phyloP scores from a whole-genome alignment of 23 tunicate species.

The Halocynthia roretzi region DNA sequence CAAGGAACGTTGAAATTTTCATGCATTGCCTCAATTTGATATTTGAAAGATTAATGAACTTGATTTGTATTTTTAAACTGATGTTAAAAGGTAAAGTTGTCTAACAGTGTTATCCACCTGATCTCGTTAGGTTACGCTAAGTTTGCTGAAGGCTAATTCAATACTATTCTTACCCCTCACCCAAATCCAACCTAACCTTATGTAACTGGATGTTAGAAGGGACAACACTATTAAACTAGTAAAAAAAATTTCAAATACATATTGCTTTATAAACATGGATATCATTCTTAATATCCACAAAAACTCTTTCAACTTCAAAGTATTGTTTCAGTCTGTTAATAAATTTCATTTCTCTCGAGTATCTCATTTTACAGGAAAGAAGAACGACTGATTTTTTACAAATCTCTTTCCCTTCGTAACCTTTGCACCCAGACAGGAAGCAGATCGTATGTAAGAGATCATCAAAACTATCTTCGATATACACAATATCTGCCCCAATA shows the following conservation, averaged over 20 bases:
- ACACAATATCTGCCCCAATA: constrained; percentile 84
- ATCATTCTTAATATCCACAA: not conserved
- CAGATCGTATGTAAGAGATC: constrained; percentile 40
- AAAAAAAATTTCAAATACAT: not conserved
- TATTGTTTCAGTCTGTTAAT: constrained; percentile 21
- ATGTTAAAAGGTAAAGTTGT: too few species aligned
- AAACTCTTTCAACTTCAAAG: constrained; percentile 29
- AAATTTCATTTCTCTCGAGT: constrained; percentile 58
- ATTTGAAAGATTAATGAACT: too few species aligned
- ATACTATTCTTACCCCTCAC: too few species aligned
- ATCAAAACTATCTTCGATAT: constrained; percentile 52
- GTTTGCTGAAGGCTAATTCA: too few species aligned
- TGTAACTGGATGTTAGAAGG: too few species aligned
- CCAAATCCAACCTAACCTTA: too few species aligned
- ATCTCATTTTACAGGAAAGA: constrained; percentile 61
- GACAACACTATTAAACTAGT: too few species aligned
- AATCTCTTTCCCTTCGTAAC: not conserved
- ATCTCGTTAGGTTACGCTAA: too few species aligned
- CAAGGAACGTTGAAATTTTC: too few species aligned
- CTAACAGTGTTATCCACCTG: too few species aligned
- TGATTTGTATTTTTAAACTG: too few species aligned
- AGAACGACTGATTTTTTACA: not conserved
- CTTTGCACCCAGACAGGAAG: constrained; percentile 20
- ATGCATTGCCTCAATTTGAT: too few species aligned
- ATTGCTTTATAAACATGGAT: constrained; percentile 44